Percentiles rank a stretch among this genome's conserved stretches.
Conservation (phyloP, 1,140 invertebrate species). For the Pissodes strobi region DNA sequence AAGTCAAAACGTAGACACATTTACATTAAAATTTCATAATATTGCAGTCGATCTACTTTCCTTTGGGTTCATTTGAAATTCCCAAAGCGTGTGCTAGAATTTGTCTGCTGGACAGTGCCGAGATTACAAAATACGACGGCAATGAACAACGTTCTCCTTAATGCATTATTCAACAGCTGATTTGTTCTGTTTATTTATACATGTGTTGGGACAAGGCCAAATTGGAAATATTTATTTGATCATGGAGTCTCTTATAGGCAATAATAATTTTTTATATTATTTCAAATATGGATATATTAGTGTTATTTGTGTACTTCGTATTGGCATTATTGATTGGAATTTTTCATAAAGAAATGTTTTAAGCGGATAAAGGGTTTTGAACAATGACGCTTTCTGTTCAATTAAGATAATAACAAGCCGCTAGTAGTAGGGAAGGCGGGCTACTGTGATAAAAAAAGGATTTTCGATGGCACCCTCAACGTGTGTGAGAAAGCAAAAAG, state of each 20-base stretch:
- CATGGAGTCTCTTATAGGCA: not conserved
- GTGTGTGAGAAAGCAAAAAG: too few relatives aligned
- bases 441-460: too few relatives aligned
- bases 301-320: too few relatives aligned
- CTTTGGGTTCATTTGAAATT: not conserved
- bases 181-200: conserved; percentile 3
- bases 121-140: not conserved
- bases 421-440: too few relatives aligned
- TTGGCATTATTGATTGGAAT: too few relatives aligned
- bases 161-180: conserved; percentile 4
- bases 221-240: not conserved
- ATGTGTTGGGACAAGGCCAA: not conserved
- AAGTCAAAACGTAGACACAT: too few relatives aligned
- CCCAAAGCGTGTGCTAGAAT: not conserved
- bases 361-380: too few relatives aligned
- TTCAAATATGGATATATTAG: too few relatives aligned
- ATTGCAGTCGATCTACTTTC: not conserved
- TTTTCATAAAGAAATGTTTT: too few relatives aligned
- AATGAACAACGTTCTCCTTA: not conserved
- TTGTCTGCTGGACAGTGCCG: not conserved
- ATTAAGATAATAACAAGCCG: too few relatives aligned
- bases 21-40: not conserved
- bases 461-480: too few relatives aligned
- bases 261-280: not conserved
- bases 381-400: too few relatives aligned